Evolutionary conservation across 2,888 invertebrate species (phyloP), one percentile per base, ranked within the genome.

Genomic region (Mystacides longicornis): DNA sequence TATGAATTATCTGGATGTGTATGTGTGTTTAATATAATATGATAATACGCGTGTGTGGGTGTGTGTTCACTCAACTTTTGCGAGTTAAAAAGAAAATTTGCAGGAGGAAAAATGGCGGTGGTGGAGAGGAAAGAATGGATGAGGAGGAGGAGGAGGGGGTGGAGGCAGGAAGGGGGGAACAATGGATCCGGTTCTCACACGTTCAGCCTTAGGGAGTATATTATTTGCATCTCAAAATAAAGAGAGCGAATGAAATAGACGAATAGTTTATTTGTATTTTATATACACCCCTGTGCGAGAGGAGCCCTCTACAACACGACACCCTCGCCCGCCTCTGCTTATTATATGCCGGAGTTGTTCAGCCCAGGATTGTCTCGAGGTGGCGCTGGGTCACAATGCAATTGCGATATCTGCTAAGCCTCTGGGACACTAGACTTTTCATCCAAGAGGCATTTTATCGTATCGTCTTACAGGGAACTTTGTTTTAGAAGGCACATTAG

Each of bases 221-320:
- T 77, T 77, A 77, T 77, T 77, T 77, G 77, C 77, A 77, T 77
- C 77, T 77, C 77, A 77, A 76, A 75, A 76, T 75, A 75, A 76
- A 75, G 74, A 77, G 74, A 77, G 76, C 62, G 74, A 74, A 73
- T 75, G 74, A 75, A 75, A 75, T 73, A 61, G 62, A 62, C 51
- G 59, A 52, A 48, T 51, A 42, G 48, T 48, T 48, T 48, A 54
- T 50, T 49, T 50, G 27, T 42, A 37, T 49, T 42, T 5, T 27
- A 11, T 27, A 37, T 37, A 49, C 45, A 48, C 43, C 49, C 50
- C 23, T 49, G 18, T 16, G 19, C 33, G n/a, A n/a, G n/a, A n/a
- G n/a, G n/a, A n/a, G 19, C 18, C 49, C 18, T 33, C 7, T 20
- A 31, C 18, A 31, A 31, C 23, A 16, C 22, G 23, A 49, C 31